Evolutionary conservation across 2,113 vertebrate genomes (phyloP).

Genomic region (Felis chaus): DNA sequence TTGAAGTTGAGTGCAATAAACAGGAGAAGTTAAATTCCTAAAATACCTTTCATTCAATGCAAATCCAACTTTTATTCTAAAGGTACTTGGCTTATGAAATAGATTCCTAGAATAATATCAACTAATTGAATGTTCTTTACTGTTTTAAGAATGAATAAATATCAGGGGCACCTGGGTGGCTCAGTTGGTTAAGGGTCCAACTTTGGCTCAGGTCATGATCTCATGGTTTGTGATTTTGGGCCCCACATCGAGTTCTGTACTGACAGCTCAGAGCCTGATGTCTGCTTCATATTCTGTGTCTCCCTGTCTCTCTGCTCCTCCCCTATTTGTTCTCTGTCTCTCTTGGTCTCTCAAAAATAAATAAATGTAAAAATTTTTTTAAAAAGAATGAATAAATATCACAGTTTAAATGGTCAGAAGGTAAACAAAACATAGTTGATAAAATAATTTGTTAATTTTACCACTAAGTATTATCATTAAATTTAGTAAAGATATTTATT

Average conservation of each 20-base stretch:
- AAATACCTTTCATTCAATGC: not conserved
- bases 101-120: not conserved
- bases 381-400: not conserved
- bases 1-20: not conserved
- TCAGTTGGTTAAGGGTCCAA: too few species aligned
- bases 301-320: too few species aligned
- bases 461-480: not conserved
- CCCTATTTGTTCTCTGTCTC: too few species aligned
- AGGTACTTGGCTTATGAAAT: not conserved
- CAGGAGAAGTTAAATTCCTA: not conserved
- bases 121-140: not conserved
- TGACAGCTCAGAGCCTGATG: too few species aligned
- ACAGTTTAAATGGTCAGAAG: not conserved
- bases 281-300: too few species aligned
- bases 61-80: conserved; percentile 11
- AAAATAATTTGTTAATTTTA: not conserved
- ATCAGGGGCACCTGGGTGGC: too few species aligned
- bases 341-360: too few species aligned
- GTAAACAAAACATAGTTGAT: not conserved
- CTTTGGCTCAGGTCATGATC: too few species aligned
- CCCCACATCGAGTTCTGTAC: too few species aligned
- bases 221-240: too few species aligned
- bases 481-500: not conserved
- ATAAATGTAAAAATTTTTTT: too few species aligned
- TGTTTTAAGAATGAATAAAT: not conserved